Base-by-base conservation (phyloP, 1,140 invertebrate species). In the Tetragnatha versicolor region DNA sequence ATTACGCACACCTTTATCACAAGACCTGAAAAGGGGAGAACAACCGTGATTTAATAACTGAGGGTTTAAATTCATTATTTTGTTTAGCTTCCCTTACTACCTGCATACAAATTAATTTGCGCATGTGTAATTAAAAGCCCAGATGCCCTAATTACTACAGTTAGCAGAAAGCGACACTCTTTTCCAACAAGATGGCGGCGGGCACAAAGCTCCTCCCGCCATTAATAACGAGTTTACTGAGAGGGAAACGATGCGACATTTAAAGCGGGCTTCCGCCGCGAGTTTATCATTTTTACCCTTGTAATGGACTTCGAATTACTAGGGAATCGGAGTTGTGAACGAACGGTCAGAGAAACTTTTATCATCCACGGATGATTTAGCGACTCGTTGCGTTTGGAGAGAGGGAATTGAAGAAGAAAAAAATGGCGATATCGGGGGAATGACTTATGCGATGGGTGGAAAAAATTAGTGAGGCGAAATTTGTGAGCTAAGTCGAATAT, bases 221-320 rank as follows among this genome's bases (percentile, higher is more conserved):
- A 73, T 73, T 73, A 60, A 73, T 73, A 73, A 73, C 60, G 35
- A 73, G 53, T 60, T 73, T 60, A 60, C 69, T 60, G 69, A 73
- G 20, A 2, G 69, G 37, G 69, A 73, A 60, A 60, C 45, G 37
- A 73, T 73, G 37, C 53, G 69, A 60, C 69, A 73, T 73, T 73
- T 73, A 60, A 60, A 73, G 37, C 53, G 35, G 55, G 17, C 69
- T 73, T 73, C 69, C 69, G 53, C 33, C 47, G 37, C 29, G 33
- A 73, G 53, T 73, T 73, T 45, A 60, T 73, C 53, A 60, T 73
- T 73, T 60, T 73, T 73, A 60, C 37, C 60, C 53, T 22, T 47
- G 69, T 45, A 73, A 60, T 73, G 53, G 69, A 73, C 37, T 73
- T 60, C 14, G 33, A 73, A 73, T 73, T 73, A 60, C 20, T 45